Percentiles rank a stretch among this genome's conserved stretches.
Conservation (phyloP, 1,140 invertebrate genomes). For the Proctacanthus coquilletti region DNA sequence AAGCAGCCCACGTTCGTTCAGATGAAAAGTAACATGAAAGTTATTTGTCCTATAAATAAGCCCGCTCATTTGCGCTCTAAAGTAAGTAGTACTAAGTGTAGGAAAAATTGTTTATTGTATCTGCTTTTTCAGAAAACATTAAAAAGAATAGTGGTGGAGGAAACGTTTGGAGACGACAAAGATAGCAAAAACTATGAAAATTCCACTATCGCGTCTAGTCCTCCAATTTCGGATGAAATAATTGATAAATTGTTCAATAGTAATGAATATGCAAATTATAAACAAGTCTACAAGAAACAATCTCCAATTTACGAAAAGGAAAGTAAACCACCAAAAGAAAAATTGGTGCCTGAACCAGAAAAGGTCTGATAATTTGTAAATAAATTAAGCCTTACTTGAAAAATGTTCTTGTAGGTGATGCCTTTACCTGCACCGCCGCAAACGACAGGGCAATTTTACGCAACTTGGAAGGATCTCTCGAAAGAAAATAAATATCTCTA, state of each 20-base stretch:
- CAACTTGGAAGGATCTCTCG: conserved; percentile 23
- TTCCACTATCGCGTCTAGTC: too few relatives aligned
- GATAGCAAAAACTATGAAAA: conserved; percentile 10
- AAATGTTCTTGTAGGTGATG: conserved; percentile 9
- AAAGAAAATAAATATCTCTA: conserved; percentile 21
- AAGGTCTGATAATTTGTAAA: neutral
- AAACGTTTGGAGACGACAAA: conserved; percentile 30
- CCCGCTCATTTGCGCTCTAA: conserved; percentile 45
- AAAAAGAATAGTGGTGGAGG: conserved; percentile 35
- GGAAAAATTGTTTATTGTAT: conserved; percentile 7
- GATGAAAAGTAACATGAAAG: conserved; percentile 27
- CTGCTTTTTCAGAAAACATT: conserved; percentile 33
- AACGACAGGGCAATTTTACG: conserved; percentile 25
- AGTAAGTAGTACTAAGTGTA: conserved; percentile 26
- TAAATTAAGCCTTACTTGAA: neutral
- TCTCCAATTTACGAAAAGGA: neutral
- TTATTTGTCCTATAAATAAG: conserved; percentile 42
- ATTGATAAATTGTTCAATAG: conserved; percentile 25
- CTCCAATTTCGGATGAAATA: conserved; percentile 21
- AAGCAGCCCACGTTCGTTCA: conserved; percentile 1
- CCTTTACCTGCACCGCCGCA: conserved; percentile 15
- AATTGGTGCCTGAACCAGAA: neutral
- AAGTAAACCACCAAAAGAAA: neutral
- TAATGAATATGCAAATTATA: conserved; percentile 20
- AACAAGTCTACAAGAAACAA: conserved; percentile 14